These are phyloP conservation scores for Ennomos fuscantarius DNA, from an alignment of 2,888 invertebrate species.

Conservation along the genomic window DNA sequence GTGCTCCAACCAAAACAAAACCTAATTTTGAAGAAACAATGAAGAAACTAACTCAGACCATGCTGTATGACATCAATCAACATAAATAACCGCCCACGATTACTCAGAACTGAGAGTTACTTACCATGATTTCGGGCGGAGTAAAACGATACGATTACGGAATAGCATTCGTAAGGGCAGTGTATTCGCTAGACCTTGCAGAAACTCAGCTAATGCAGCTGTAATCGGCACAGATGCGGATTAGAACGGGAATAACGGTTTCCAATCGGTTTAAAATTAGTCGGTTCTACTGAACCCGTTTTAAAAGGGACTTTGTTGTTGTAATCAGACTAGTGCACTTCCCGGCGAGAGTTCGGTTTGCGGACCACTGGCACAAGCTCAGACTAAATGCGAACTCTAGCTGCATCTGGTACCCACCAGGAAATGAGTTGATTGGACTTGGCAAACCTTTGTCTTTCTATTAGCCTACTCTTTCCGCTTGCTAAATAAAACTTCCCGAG, in stretches of 20 bases:
- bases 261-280: conserved; percentile 66
- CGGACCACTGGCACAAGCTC: conserved; percentile 51
- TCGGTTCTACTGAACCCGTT: conserved; percentile 51
- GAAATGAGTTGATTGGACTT: conserved; percentile 62
- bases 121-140: conserved; percentile 61
- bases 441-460: conserved; percentile 61
- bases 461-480: conserved; percentile 53
- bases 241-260: conserved; percentile 52
- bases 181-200: conserved; percentile 44
- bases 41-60: conserved; percentile 32
- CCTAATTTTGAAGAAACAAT: conserved; percentile 33
- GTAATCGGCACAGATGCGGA: conserved; percentile 47
- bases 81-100: conserved; percentile 47
- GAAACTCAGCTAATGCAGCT: conserved; percentile 50
- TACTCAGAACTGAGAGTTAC: conserved; percentile 52
- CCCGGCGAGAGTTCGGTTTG: conserved; percentile 54
- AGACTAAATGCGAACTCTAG: conserved; percentile 53
- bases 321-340: conserved; percentile 53
- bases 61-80: conserved; percentile 36
- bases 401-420: conserved; percentile 56
- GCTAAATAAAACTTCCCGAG: conserved; percentile 23
- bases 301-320: conserved; percentile 56
- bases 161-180: conserved; percentile 62
- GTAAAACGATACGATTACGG: conserved; percentile 58
- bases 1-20: conserved; percentile 19